A percentile compares a stretch with the other conserved stretches of the same genome.
Conservation (phyloP, 2,888 invertebrate genomes). For the Nematopogon swammerdamellus region DNA sequence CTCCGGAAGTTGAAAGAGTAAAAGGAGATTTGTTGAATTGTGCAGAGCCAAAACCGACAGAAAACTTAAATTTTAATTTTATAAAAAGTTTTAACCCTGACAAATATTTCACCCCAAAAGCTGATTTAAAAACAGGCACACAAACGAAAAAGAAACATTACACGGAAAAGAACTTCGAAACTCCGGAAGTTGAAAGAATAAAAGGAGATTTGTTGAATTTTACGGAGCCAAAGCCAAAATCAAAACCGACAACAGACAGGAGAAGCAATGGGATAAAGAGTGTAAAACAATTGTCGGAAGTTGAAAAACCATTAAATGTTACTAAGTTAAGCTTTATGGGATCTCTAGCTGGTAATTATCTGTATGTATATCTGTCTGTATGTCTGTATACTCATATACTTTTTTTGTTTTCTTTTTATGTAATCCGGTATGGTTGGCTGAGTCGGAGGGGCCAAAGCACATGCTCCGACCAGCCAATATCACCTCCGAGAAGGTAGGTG, state of each 20-base stretch:
- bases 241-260: conserved; percentile 1
- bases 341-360: conserved; percentile 50
- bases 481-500: too few species aligned
- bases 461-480: too few species aligned
- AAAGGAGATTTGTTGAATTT: not conserved
- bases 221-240: not conserved
- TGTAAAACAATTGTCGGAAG: conserved; percentile 3
- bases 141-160: not conserved
- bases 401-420: not conserved
- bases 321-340: conserved; percentile 47
- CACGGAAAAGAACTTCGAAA: not conserved
- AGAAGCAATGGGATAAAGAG: conserved; percentile 10
- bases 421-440: too few species aligned
- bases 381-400: not conserved
- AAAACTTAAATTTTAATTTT: too few species aligned
- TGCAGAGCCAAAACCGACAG: too few species aligned
- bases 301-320: conserved; percentile 7
- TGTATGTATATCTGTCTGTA: too few species aligned
- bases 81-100: too few species aligned
- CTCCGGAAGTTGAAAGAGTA: not conserved
- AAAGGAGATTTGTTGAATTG: not conserved
- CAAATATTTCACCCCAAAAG: too few species aligned
- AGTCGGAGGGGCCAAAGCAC: too few species aligned
- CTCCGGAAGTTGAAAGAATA: too few species aligned
- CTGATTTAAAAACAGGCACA: too few species aligned